These are phyloP conservation scores for Lasioglossum leucozonium DNA, from an alignment of 2,888 invertebrate species.

Conservation along the genomic window DNA sequence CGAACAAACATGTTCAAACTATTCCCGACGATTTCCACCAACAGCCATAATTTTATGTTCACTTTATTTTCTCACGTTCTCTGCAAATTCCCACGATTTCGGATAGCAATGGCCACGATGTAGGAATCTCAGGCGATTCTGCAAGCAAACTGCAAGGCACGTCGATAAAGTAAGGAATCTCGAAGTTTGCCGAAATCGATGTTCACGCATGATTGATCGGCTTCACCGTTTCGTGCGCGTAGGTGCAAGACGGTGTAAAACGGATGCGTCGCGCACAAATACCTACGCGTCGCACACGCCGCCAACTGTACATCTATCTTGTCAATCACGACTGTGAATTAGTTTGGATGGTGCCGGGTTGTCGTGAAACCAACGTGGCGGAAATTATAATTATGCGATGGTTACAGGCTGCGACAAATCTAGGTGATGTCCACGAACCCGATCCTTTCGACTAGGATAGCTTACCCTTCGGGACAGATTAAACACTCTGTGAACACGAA, in stretches of 20 bases:
- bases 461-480: not conserved
- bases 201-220: constrained; percentile 61
- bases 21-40: not conserved
- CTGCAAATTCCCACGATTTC: not conserved
- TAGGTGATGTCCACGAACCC: not conserved
- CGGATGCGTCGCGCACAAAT: constrained; percentile 26
- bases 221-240: constrained; percentile 29
- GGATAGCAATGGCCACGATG: not conserved
- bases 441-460: not conserved
- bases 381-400: constrained; percentile 43
- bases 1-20: not conserved
- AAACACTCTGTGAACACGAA: not conserved
- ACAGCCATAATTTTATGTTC: not conserved
- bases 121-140: not conserved
- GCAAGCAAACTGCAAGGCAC: not conserved
- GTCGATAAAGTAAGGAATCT: constrained; percentile 38
- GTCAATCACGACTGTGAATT: constrained; percentile 57
- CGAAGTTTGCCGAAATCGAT: constrained; percentile 49
- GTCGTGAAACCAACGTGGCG: constrained; percentile 34
- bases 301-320: constrained; percentile 36
- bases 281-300: constrained; percentile 23
- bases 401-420: constrained; percentile 13
- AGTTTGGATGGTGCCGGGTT: constrained; percentile 56
- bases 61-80: not conserved
- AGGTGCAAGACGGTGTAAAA: constrained; percentile 51